A percentile compares a stretch with the other conserved stretches of the same genome.
phyloP scores from a whole-genome alignment of 64 coral and sea anemone species.

The Stichodactyla helianthus region DNA sequence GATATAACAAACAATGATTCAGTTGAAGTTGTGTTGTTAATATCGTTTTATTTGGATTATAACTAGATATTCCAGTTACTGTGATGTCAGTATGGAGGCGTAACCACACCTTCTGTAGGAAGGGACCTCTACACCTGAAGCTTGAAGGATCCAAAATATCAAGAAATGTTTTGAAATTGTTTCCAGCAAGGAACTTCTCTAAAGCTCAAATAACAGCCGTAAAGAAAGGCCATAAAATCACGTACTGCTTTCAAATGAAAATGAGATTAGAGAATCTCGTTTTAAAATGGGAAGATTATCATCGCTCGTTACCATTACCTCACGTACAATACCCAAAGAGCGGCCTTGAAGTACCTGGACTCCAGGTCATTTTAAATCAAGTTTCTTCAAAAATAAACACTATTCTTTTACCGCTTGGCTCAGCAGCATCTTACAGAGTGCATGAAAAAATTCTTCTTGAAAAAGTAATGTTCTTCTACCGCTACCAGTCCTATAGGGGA shows the following conservation, averaged over 20 bases:
- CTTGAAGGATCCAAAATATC: not conserved
- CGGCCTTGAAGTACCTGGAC: constrained; percentile 32
- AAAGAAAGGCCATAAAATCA: not conserved
- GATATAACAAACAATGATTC: not conserved
- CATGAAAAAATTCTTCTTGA: constrained; percentile 61
- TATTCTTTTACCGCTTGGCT: constrained; percentile 67
- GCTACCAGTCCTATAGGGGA: constrained; percentile 35
- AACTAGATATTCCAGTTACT: not conserved
- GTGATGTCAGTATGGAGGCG: not conserved
- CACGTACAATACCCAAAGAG: constrained; percentile 23
- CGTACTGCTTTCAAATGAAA: constrained; percentile 40
- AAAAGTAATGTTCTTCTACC: constrained; percentile 84
- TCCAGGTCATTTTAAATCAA: constrained; percentile 15
- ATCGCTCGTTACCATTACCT: constrained; percentile 35
- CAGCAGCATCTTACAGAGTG: constrained; percentile 39
- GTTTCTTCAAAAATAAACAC: constrained; percentile 15
- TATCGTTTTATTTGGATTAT: not conserved
- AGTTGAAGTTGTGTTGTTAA: not conserved
- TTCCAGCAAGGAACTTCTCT: constrained; percentile 28
- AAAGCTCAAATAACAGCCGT: constrained; percentile 39
- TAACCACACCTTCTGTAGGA: not conserved
- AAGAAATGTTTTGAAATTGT: constrained; percentile 23
- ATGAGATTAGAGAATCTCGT: constrained; percentile 31
- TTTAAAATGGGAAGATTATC: constrained; percentile 45
- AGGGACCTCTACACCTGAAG: not conserved